Conservation (phyloP, 2,888 invertebrate genomes). For the Rutpela maculata region DNA sequence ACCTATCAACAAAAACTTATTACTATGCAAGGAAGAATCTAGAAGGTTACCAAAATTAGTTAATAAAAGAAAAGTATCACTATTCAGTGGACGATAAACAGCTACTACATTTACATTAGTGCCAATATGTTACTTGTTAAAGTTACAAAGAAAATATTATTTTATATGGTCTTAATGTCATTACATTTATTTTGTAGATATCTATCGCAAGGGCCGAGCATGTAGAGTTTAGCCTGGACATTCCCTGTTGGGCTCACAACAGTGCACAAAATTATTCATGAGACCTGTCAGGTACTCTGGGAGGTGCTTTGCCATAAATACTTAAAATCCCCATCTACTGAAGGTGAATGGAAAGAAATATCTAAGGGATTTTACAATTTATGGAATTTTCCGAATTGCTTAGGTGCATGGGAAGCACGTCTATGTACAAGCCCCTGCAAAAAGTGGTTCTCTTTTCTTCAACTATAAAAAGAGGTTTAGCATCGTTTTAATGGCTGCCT, state of each 20-base stretch:
- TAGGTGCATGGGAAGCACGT: too few relatives aligned
- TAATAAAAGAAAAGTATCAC: too few relatives aligned
- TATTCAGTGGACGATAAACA: too few relatives aligned
- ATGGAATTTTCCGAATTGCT: background rate
- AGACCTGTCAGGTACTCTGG: background rate
- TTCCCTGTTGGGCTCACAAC: background rate
- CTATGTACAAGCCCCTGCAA: constrained; percentile 11
- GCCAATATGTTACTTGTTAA: too few relatives aligned
- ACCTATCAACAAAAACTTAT: too few relatives aligned
- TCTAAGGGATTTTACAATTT: background rate
- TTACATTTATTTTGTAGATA: background rate
- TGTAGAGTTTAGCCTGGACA: background rate
- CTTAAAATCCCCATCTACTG: background rate
- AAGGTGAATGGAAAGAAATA: background rate
- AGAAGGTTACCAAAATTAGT: too few relatives aligned
- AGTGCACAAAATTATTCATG: background rate
- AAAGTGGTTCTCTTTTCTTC: constrained; percentile 23
- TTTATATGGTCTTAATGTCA: background rate
- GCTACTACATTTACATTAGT: too few relatives aligned
- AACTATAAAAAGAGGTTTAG: constrained; percentile 41
- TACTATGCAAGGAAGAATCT: too few relatives aligned
- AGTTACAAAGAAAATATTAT: background rate
- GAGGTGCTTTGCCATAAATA: background rate
- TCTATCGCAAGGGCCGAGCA: background rate
- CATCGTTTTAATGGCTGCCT: too few relatives aligned